These are phyloP conservation scores for Catocala fraxini DNA, from an alignment of 2,888 invertebrate species.

Conservation along the genomic window DNA sequence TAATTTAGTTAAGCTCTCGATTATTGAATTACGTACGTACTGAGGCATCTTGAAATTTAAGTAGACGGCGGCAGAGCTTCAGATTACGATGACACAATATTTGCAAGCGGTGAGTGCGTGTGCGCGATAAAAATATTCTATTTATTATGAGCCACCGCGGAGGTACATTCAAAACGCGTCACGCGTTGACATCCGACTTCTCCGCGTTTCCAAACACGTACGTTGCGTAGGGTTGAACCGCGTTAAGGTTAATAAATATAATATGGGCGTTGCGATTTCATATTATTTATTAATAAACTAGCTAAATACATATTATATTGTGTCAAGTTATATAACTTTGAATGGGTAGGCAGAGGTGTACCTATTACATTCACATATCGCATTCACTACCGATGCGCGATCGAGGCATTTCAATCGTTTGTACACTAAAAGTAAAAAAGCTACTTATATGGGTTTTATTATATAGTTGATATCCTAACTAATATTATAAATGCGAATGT, in stretches of 20 bases:
- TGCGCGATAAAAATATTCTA: slow-evolving; percentile 85
- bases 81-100: slow-evolving; percentile 76
- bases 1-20: slow-evolving; percentile 35
- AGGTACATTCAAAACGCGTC: slow-evolving; percentile 82
- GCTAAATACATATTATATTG: too few relatives aligned
- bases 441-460: too few relatives aligned
- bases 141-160: slow-evolving; percentile 77
- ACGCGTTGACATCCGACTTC: slow-evolving; percentile 82
- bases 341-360: too few relatives aligned
- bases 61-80: slow-evolving; percentile 42
- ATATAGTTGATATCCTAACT: too few relatives aligned
- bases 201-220: slow-evolving; percentile 65
- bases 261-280: too few relatives aligned
- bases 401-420: too few relatives aligned
- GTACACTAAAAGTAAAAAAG: too few relatives aligned
- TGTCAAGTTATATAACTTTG: too few relatives aligned
- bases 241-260: slow-evolving; percentile 35
- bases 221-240: slow-evolving; percentile 58
- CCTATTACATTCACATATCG: too few relatives aligned
- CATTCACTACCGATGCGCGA: too few relatives aligned
- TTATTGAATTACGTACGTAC: slow-evolving; percentile 39
- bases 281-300: too few relatives aligned
- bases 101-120: slow-evolving; percentile 79
- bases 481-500: too few relatives aligned
- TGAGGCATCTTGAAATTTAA: slow-evolving; percentile 46